A percentile compares a stretch with the other conserved stretches of the same genome.
Evolutionary conservation across 2,113 vertebrate species (phyloP).

Genomic region (cattle (Bos taurus)): DNA sequence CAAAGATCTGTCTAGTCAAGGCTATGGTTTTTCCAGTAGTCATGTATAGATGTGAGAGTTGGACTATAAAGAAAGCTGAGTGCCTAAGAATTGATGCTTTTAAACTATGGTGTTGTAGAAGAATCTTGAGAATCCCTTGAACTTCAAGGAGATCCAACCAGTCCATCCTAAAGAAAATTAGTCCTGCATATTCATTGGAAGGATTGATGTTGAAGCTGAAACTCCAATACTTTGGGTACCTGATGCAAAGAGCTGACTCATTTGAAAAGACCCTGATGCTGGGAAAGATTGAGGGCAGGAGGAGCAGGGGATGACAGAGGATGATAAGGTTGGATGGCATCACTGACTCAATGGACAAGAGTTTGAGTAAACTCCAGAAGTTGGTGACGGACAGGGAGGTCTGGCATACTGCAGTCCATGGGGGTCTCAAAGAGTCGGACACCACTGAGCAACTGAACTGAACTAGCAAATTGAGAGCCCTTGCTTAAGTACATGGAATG

Average conservation of each 20-base stretch:
- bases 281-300: neutral
- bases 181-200: neutral
- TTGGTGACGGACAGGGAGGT: neutral
- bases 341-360: neutral
- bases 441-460: neutral
- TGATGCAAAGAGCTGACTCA: neutral
- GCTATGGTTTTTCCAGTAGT: neutral
- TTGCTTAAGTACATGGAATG: neutral
- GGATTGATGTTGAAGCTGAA: neutral
- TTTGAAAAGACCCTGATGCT: neutral
- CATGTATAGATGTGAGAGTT: neutral
- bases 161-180: neutral
- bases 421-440: neutral
- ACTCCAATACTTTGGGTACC: accelerated
- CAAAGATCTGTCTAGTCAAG: neutral
- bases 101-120: neutral
- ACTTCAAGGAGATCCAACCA: neutral
- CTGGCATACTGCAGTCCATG: neutral
- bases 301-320: neutral
- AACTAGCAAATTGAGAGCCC: neutral
- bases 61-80: neutral
- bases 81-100: neutral
- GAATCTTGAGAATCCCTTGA: neutral
- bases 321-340: neutral
- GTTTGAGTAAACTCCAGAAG: neutral